A percentile compares a stretch with the other conserved stretches of the same genome.
Conservation (phyloP, 1,140 invertebrate species). For the Drosophila pruinosa region DNA sequence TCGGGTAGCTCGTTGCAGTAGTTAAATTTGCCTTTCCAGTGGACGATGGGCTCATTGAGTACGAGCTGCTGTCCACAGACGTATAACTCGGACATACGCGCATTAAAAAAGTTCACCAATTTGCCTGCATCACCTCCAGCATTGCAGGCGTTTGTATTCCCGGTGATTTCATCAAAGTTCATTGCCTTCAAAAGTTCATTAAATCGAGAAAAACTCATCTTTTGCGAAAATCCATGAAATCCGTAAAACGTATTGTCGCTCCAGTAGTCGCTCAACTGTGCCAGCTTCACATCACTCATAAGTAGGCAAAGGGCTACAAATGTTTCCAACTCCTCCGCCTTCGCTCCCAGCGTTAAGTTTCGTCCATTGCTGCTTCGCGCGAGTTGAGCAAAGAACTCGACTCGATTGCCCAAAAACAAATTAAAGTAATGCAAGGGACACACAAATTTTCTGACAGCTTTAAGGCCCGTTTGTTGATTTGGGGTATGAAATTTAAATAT, state of each 20-base stretch:
- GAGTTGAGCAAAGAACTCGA: constrained; percentile 47
- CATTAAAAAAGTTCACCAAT: constrained; percentile 53
- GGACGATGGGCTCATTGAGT: constrained; percentile 55
- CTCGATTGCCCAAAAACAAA: constrained; percentile 52
- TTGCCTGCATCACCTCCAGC: constrained; percentile 17
- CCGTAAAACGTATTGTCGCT: constrained; percentile 31
- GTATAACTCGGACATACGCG: constrained; percentile 56
- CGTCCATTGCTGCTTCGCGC: constrained; percentile 37
- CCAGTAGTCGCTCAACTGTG: constrained; percentile 55
- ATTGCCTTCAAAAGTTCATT: constrained; percentile 40
- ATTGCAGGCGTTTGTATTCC: background rate
- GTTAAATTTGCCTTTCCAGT: constrained; percentile 63
- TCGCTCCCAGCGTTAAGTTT: constrained; percentile 6
- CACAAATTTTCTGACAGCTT: constrained; percentile 23
- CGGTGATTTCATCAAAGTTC: constrained; percentile 39
- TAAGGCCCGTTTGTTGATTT: constrained; percentile 34
- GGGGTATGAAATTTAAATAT: constrained; percentile 52
- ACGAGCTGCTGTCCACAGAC: constrained; percentile 57
- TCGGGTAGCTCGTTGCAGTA: constrained; percentile 40
- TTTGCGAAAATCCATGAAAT: constrained; percentile 48
- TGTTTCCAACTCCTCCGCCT: constrained; percentile 57
- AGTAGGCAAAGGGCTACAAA: constrained; percentile 57
- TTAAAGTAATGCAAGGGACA: constrained; percentile 57
- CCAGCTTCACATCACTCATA: constrained; percentile 53
- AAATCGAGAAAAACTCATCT: constrained; percentile 52